A percentile compares a stretch with the other conserved stretches of the same genome.
These are phyloP conservation scores for Arvicola amphibius DNA, from an alignment of 2,797 vertebrate species.

Conservation along the genomic window DNA sequence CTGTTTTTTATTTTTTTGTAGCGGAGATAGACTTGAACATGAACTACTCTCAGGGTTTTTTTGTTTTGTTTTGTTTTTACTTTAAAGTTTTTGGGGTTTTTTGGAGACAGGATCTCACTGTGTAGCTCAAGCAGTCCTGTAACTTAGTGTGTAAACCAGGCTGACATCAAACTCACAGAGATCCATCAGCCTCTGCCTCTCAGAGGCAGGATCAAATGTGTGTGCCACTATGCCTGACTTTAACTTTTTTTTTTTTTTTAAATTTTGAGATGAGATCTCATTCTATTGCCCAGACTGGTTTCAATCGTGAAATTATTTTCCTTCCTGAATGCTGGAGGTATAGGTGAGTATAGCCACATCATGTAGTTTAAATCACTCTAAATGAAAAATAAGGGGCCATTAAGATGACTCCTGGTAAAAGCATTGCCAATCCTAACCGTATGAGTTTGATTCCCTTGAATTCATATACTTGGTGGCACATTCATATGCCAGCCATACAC, in stretches of 20 bases:
- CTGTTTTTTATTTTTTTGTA: not conserved
- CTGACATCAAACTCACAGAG: not conserved
- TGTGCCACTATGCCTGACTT: not conserved
- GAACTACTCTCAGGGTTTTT: not conserved
- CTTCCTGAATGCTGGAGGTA: not conserved
- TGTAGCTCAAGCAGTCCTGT: not conserved
- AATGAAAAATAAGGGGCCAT: not conserved
- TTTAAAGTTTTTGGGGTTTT: not conserved
- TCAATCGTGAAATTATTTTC: not conserved
- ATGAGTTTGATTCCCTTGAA: not conserved
- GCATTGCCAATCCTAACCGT: not conserved
- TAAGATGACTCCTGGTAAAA: not conserved
- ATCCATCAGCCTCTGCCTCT: not conserved
- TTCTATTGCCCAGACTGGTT: not conserved
- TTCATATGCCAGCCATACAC: not conserved
- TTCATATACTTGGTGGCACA: not conserved
- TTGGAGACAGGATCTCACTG: not conserved
- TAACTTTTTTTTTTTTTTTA: not conserved
- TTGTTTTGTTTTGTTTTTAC: not conserved
- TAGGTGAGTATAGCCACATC: no score
- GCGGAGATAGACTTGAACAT: not conserved
- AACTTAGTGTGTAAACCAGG: not conserved
- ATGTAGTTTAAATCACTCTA: not conserved
- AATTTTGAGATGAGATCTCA: not conserved
- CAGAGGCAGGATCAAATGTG: not conserved